Base-by-base conservation (phyloP, 2,797 vertebrate genomes). In the Taeniopygia guttata region DNA sequence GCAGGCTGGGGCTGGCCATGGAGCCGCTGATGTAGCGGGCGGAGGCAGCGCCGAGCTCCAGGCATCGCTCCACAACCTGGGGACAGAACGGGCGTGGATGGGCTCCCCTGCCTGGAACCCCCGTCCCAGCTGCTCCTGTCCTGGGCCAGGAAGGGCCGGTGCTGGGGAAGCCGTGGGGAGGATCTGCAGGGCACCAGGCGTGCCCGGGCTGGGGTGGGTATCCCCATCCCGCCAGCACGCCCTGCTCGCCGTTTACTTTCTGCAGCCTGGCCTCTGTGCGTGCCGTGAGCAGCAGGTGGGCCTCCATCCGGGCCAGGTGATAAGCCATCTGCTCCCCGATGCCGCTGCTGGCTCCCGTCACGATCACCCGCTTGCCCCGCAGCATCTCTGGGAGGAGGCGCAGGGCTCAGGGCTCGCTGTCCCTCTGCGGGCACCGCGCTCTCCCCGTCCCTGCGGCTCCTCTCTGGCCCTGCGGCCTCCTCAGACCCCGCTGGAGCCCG, bases 281-380 rank as follows among this genome's bases (percentile, higher is more conserved):
- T 0, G 98, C 97, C 0, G 98, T 98, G 81, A 98, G 54, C 86
- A 97, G 96, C 10, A 98, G 58, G 36, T 98, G 98, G 17, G 97
- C 93, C 43, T 97, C 97, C 97, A 97, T 98, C 40, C 79, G 93
- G 3, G 97, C 97, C 94, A 98, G 95, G 70, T 98, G 98, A 92
- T 98, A 98, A 0, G 98, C 98, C 81, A 98, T 97, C 90, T 98
- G 97, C 95, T 97, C 97, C 90, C 97, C 98, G 13, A 98, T 98
- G 62, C 97, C 98, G 2, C 80, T 97, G 96, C 98, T 98, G 93
- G 98, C 97, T 8, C 98, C 98, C 0, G 97, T 98, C 92, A 98
- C 94, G 34, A 98, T 96, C 78, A 98, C 97, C 26, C 93, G 95
- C 60, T 98, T 98, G 2, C 97, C 98, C 63, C 91, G 96, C 20